Evolutionary conservation across 2,113 vertebrate genomes (phyloP).

Genomic region (Xiphias gladius): DNA sequence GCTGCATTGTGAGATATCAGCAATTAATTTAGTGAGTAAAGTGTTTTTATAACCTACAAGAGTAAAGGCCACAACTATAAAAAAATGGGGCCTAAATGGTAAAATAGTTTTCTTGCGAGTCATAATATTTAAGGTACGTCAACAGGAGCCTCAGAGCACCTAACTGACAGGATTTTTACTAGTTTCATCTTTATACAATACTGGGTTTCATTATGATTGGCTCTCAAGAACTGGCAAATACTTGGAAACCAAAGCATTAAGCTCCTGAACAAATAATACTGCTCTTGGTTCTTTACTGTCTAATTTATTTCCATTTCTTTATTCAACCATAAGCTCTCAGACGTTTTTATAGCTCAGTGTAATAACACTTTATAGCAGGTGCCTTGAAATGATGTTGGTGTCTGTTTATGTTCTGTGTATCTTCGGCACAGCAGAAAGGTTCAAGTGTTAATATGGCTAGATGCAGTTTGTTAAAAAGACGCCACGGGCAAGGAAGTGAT

Average conservation of each 20-base stretch:
- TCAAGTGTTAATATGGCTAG: constrained; percentile 32
- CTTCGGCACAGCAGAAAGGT: constrained; percentile 25
- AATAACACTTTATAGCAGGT: constrained; percentile 60
- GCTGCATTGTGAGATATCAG: constrained; percentile 23
- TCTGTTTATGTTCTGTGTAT: constrained; percentile 57
- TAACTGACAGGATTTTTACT: not conserved
- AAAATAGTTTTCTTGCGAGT: constrained; percentile 7
- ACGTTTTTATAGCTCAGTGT: constrained; percentile 57
- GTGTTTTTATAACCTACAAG: constrained; percentile 36
- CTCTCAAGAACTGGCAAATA: constrained; percentile 10
- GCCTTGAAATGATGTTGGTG: constrained; percentile 38
- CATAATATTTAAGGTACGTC: constrained; percentile 12
- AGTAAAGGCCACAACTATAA: constrained; percentile 25
- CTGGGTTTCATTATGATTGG: not conserved
- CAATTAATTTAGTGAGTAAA: constrained; percentile 43
- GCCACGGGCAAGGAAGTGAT: constrained; percentile 3
- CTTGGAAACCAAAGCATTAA: constrained; percentile 25
- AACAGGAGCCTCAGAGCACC: not conserved
- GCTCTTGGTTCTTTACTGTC: constrained; percentile 32
- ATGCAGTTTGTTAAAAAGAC: constrained; percentile 33
- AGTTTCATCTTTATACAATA: not conserved
- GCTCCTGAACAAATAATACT: constrained; percentile 14
- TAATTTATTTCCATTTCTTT: constrained; percentile 53
- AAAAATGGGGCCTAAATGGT: not conserved
- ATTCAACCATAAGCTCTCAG: constrained; percentile 41